Conservation (phyloP, 2,888 invertebrate species). For the Napeogenes inachia region DNA sequence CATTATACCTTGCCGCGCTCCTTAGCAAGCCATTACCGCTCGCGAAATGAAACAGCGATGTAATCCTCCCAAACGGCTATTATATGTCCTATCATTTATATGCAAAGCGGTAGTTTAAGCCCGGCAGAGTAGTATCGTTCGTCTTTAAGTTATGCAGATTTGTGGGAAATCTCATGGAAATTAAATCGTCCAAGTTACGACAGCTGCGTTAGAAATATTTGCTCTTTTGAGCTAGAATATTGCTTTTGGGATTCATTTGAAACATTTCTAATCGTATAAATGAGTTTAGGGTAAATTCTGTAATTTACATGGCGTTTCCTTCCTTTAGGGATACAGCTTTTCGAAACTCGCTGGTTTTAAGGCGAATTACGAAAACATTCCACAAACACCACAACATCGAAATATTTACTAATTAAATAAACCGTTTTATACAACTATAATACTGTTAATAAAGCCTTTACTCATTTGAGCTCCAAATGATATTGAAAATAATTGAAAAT, state of each 20-base stretch:
- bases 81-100: conserved; percentile 37
- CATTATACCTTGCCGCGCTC: conserved; percentile 34
- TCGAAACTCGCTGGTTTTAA: not conserved
- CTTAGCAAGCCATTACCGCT: conserved; percentile 28
- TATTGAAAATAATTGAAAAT: not conserved
- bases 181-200: conserved; percentile 32
- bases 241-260: conserved; percentile 13
- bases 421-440: too few relatives aligned
- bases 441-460: too few relatives aligned
- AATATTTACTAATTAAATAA: too few relatives aligned
- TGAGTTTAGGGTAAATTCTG: conserved; percentile 12
- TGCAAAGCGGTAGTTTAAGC: conserved; percentile 39
- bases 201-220: conserved; percentile 29
- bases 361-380: too few relatives aligned
- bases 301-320: conserved; percentile 7
- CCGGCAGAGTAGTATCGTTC: conserved; percentile 29
- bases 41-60: conserved; percentile 29
- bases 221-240: conserved; percentile 10
- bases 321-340: not conserved
- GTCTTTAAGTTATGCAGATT: conserved; percentile 40
- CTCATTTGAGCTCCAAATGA: too few relatives aligned
- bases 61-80: conserved; percentile 29
- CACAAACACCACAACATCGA: too few relatives aligned
- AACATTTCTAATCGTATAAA: conserved; percentile 15
- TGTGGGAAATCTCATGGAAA: conserved; percentile 35